A percentile compares a stretch with the other conserved stretches of the same genome.
These are phyloP conservation scores for Pangasianodon hypophthalmus DNA, from an alignment of 2,113 vertebrate genomes.

Conservation along the genomic window DNA sequence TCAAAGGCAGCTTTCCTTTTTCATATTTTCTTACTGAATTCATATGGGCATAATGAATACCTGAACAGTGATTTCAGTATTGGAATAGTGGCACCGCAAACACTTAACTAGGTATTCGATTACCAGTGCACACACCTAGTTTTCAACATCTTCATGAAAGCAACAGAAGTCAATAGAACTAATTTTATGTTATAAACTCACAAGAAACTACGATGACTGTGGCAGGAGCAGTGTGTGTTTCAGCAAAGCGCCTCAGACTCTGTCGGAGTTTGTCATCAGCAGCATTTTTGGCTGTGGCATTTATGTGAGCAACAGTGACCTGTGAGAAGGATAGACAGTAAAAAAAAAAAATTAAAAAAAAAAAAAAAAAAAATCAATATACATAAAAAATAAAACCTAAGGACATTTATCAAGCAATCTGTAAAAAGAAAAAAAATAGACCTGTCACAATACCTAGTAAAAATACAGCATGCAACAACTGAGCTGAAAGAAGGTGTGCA, in stretches of 20 bases:
- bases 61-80: neutral
- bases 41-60: neutral
- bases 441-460: no score
- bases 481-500: no score
- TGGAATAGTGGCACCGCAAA: neutral
- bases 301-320: constrained; percentile 98
- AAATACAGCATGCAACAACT: no score
- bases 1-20: neutral
- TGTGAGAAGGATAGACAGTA: constrained; percentile 53
- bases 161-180: no score
- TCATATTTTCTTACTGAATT: neutral
- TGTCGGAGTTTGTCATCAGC: constrained; percentile 97
- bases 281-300: constrained; percentile 98
- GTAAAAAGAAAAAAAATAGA: no score
- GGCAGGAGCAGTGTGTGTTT: constrained; percentile 93
- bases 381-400: neutral
- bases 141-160: neutral
- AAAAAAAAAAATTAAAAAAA: neutral
- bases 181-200: constrained; percentile 68
- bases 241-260: constrained; percentile 93
- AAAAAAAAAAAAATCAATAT: neutral
- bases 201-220: constrained; percentile 96
- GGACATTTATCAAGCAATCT: neutral
- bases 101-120: neutral
- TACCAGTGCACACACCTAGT: neutral